Base-by-base conservation (phyloP, 2,113 vertebrate species). In the Pachycephala philippinensis region DNA sequence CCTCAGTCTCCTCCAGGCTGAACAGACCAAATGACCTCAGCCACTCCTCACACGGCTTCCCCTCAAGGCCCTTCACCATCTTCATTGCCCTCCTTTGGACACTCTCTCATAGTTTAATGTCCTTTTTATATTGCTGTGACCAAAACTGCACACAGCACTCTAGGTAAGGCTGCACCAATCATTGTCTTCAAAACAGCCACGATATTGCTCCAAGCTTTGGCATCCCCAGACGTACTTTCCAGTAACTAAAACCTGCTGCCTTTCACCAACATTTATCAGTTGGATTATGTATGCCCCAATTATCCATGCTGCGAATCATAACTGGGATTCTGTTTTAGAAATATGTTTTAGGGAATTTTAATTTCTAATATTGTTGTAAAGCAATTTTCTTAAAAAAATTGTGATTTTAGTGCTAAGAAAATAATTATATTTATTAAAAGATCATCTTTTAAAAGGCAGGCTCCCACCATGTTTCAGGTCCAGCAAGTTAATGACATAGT, bases 1-100 rank as follows among this genome's bases (percentile, higher is more conserved):
- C 37, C 5, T 59, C 44, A 37, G 26, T 44, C 27, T 52, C 9
- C 30, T 37, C 23, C 27, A 60, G 37, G 27, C 15, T 68, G 63
- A 44, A 7, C 22, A 52, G 14, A 31, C 11, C 22, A 5, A 68
- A 22, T 27, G 37, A 1, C 11, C 14, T 27, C 3, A 27, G 17
- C 14, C 2, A 1, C 59, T 59, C 27, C 18, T 50, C 12, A 7
- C 3, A 5, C 0, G 0, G 7, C 13, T 57, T 76, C 53, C 21
- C 44, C 11, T 59, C 21, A 44, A 52, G 18, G 7, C 21, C 11
- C 18, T 68, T 44, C 71, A 76, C 13, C 27, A 60, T 37, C 18
- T 28, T 28, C 1, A 0, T 19, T 52, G 11, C 15, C 10, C 33
- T 52, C 39, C 45, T 44, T 23, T 23, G 33, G 28, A 45, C 22